Evolutionary conservation across 2,797 vertebrate genomes (phyloP), one percentile per base, ranked within the genome.

Genomic region (Cuculus canorus): DNA sequence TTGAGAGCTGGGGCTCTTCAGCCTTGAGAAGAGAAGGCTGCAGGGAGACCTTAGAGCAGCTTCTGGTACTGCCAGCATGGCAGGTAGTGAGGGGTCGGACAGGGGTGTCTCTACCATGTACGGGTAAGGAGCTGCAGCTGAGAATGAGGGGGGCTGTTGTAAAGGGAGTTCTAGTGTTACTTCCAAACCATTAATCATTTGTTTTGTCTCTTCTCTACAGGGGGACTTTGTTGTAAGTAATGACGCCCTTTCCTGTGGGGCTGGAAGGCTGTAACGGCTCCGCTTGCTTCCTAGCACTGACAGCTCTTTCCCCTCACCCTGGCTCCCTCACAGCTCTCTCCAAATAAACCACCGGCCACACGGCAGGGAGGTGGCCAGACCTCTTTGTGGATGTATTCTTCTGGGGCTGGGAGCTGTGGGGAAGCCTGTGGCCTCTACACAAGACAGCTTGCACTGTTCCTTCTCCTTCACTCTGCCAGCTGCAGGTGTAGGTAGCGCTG

Each of bases 181-280:
- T 72, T 69, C 28, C 52, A 66, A 63, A 37, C 21, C 9, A 41
- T 37, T 73, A 65, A 48, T 60, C 1, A 1, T 10, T 15, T 24
- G 25, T 56, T 63, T 57, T 87, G 11, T 28, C 28, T 50, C 47
- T 72, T 54, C 21, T 73, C 35, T 78, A 15, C 88, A 97, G 96
- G 96, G 96, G 52, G 91, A 96, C 81, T 97, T 96, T n/a, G 96
- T 97, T 71, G 96, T 97, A 88, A 97, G 96, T 96, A 86, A 24
- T 6, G 27, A 5, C n/a, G 14, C 48, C 32, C 54, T 60, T 41
- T 19, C 11, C 22, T 0, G 0, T 6, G 28, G 56, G 57, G 47
- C 21, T 77, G 54, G 52, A 50, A 4, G 14, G 15, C 10, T 28
- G 1, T 12, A 8, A 2, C 0, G 5, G 61, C 52, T 12, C 7